phyloP scores from a whole-genome alignment of 2,113 vertebrate species.

The Sphaerodactylus townsendi region DNA sequence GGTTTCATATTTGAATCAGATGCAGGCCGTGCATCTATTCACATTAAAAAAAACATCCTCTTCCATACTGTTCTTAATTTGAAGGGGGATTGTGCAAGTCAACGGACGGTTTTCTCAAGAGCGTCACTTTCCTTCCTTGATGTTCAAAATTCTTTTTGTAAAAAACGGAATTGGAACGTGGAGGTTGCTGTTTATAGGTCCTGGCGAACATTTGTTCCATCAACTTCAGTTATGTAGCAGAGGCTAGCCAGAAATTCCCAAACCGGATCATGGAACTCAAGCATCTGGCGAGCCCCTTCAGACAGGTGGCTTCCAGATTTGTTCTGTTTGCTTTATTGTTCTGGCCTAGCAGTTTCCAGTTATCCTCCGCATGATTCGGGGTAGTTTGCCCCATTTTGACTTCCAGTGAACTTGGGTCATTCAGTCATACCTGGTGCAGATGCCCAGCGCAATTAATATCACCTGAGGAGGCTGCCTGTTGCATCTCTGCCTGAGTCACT shows the following conservation, averaged over 20 bases:
- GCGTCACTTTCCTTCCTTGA: background rate
- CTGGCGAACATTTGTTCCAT: background rate
- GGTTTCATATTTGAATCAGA: constrained; percentile 23
- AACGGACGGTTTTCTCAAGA: background rate
- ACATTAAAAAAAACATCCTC: no score
- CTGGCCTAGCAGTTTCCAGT: background rate
- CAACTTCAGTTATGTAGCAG: background rate
- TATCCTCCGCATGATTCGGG: background rate
- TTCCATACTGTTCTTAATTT: background rate
- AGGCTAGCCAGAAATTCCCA: background rate
- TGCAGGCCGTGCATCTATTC: background rate
- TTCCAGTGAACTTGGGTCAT: no score
- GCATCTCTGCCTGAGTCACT: no score
- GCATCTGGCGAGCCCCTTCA: no score
- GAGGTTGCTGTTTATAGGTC: background rate
- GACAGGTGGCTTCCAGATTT: no score
- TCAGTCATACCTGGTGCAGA: no score
- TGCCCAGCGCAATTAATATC: no score
- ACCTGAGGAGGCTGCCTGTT: no score
- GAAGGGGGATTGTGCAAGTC: background rate
- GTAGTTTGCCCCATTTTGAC: no score
- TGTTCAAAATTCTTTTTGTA: background rate
- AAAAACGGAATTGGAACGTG: background rate
- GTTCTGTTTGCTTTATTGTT: background rate
- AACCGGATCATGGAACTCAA: background rate